Conservation (phyloP, 92 coral and sea anemone genomes). For the Epizoanthus rinbou region DNA sequence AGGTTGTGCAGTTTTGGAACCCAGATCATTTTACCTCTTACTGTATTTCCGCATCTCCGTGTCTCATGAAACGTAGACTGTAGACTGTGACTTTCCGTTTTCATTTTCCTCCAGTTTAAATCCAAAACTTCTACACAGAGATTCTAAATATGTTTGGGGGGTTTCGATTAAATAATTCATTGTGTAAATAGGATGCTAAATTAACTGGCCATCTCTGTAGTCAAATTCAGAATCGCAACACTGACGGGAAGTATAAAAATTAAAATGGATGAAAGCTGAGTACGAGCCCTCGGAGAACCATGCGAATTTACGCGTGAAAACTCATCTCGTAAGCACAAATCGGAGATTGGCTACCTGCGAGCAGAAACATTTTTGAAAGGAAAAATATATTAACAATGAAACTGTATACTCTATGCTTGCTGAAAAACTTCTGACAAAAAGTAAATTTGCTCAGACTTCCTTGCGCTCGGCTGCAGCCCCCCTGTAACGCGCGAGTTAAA, state of each 20-base stretch:
- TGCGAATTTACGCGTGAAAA: not conserved
- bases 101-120: not conserved
- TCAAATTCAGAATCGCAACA: not conserved
- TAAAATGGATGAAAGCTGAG: too few relatives aligned
- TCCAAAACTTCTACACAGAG: not conserved
- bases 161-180: not conserved
- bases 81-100: not conserved
- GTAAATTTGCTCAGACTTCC: not conserved
- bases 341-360: not conserved
- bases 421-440: not conserved
- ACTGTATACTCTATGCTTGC: not conserved
- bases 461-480: not conserved
- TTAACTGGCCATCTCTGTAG: not conserved
- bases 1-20: not conserved
- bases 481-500: not conserved
- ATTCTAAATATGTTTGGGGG: not conserved
- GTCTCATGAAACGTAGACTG: not conserved
- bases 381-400: not conserved
- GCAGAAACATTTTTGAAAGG: not conserved
- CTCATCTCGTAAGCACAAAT: not conserved
- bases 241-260: too few relatives aligned
- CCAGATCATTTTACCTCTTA: not conserved
- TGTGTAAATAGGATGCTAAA: not conserved
- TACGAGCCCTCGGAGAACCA: too few relatives aligned
- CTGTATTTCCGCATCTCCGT: not conserved